Evolutionary conservation across 2,888 invertebrate species (phyloP), one percentile per base, ranked within the genome.

Genomic region (Phengaris alcon): DNA sequence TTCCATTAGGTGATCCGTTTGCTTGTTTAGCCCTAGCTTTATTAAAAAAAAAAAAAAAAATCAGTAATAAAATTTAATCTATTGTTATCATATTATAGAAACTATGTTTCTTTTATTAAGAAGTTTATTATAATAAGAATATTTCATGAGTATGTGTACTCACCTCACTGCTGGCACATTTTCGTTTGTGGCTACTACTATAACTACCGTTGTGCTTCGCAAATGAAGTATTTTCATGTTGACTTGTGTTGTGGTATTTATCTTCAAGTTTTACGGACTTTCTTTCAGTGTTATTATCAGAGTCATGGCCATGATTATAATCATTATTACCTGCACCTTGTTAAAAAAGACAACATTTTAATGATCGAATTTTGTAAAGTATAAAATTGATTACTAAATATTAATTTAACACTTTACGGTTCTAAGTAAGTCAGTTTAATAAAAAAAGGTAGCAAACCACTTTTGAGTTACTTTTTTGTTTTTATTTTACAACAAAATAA

Each of bases 91-190:
- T 35, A 35, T 35, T 4, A 35, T 35, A 35, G 35, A 4, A 10
- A 15, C 22, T 22, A 22, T 22, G 22, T 64, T 64, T 5, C 22
- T 57, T 13, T 15, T 8, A 57, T 1, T 57, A 57, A 6, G 15
- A 57, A 15, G 15, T 22, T 5, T 22, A 22, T 22, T 59, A 9
- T 10, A 59, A 22, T 10, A 70, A 51, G 6, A 70, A 15, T 48
- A 15, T 15, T n/a, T 69, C n/a, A 10, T n/a, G 15, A 22, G 35
- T 13, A 52, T 59, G 6, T 35, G 2, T 68, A 12, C 51, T 75
- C 72, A 93, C 93, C 90, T 92, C 93, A 85, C 90, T 91, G 79
- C 89, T 91, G 51, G 88, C 85, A 81, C 89, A 84, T 84, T 87
- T 89, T 79, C 90, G 85, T 81, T 91, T 92, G 76, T 78, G 82